phyloP scores from a whole-genome alignment of 2,888 invertebrate species.

The Cartodere bifasciata region DNA sequence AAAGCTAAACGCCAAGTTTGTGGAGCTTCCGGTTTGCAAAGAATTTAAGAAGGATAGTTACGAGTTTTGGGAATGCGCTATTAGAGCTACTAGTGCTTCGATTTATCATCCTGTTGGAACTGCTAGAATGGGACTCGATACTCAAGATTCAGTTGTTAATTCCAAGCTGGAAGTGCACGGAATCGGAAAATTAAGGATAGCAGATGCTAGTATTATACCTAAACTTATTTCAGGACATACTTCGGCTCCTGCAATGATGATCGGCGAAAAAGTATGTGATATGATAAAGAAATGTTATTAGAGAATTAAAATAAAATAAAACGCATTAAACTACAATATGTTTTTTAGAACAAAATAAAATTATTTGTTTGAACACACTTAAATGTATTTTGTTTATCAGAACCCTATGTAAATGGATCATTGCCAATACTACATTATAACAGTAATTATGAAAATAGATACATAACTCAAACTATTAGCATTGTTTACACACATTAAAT shows the following conservation, averaged over 20 bases:
- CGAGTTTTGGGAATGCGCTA: constrained; percentile 40
- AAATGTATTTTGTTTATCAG: no score
- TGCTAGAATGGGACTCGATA: constrained; percentile 50
- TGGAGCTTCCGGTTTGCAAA: constrained; percentile 37
- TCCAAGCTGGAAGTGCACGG: constrained; percentile 54
- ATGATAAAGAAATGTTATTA: constrained; percentile 34
- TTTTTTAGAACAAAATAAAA: no score
- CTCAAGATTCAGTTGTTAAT: constrained; percentile 55
- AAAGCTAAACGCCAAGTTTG: constrained; percentile 28
- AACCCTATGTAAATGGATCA: no score
- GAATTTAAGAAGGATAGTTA: constrained; percentile 30
- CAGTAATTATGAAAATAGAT: no score
- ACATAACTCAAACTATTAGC: no score
- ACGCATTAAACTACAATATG: no score
- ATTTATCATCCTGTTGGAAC: constrained; percentile 24
- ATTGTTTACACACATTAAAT: no score
- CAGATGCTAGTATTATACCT: constrained; percentile 76
- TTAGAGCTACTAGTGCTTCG: constrained; percentile 22
- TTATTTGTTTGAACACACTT: no score
- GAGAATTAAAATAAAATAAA: no score
- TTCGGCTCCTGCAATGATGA: constrained; percentile 36
- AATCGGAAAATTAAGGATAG: constrained; percentile 50
- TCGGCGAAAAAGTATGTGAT: constrained; percentile 39
- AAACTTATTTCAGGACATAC: constrained; percentile 46
- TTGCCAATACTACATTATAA: no score